A percentile compares a stretch with the other conserved stretches of the same genome.
Conservation (phyloP, 2,113 vertebrate genomes). For the Entelurus aequoreus region DNA sequence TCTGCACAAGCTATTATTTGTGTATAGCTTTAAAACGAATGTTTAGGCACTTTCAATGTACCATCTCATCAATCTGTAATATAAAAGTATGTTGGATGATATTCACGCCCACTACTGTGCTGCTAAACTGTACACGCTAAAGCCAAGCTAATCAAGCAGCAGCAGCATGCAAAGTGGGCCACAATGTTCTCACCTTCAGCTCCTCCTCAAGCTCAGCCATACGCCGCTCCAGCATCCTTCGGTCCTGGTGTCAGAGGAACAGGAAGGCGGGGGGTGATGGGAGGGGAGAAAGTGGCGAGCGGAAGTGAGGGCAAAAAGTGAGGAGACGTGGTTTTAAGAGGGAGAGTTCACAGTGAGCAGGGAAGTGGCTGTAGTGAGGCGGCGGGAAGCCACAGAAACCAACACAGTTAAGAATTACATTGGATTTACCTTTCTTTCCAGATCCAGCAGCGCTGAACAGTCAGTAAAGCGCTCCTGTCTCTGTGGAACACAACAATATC, state of each 20-base stretch:
- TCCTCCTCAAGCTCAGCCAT: slow-evolving; percentile 78
- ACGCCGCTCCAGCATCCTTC: slow-evolving; percentile 73
- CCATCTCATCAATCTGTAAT: not conserved
- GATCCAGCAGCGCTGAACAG: slow-evolving; percentile 75
- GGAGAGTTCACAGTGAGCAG: slow-evolving; percentile 38
- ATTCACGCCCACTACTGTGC: slow-evolving; percentile 4
- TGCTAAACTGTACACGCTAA: slow-evolving; percentile 34
- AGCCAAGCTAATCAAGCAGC: slow-evolving; percentile 49
- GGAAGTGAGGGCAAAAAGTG: slow-evolving; percentile 35
- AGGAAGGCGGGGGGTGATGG: slow-evolving; percentile 8
- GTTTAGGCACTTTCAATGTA: not conserved
- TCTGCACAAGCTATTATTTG: too few relatives aligned
- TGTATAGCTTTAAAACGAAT: too few relatives aligned
- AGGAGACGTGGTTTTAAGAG: slow-evolving; percentile 28
- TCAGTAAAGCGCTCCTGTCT: slow-evolving; percentile 77
- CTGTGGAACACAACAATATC: slow-evolving; percentile 50
- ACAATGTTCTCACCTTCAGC: slow-evolving; percentile 70
- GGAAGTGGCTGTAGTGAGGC: slow-evolving; percentile 50
- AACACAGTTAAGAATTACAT: not conserved
- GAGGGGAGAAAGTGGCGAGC: slow-evolving; percentile 15
- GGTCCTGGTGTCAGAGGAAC: slow-evolving; percentile 61
- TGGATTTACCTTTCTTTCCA: slow-evolving; percentile 75
- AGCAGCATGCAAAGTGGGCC: slow-evolving; percentile 49
- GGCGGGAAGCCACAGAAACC: slow-evolving; percentile 24
- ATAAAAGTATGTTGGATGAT: not conserved